A percentile compares a stretch with the other conserved stretches of the same genome.
These are phyloP conservation scores for Platyscapa corneri DNA, from an alignment of 1,140 invertebrate genomes.

Conservation along the genomic window DNA sequence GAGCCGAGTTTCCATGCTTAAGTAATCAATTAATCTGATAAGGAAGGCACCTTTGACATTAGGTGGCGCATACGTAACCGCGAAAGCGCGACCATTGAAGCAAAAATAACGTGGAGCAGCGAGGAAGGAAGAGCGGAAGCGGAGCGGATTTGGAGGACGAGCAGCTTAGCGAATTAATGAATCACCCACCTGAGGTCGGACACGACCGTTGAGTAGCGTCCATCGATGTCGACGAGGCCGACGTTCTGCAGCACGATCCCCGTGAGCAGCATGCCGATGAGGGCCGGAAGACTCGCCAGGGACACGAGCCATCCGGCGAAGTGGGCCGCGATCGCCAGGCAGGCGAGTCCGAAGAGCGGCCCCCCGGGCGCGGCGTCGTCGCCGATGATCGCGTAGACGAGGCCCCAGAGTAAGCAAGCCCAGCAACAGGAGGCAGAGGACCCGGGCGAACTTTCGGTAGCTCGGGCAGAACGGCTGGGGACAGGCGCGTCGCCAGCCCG, in stretches of 20 bases:
- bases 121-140: not conserved
- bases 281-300: constrained; percentile 86
- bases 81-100: no score
- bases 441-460: constrained; percentile 84
- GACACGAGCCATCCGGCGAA: constrained; percentile 87
- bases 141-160: not conserved
- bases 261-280: constrained; percentile 90
- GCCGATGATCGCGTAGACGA: constrained; percentile 83
- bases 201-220: constrained; percentile 77
- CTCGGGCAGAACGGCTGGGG: constrained; percentile 88
- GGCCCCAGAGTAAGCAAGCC: constrained; percentile 85
- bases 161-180: no score
- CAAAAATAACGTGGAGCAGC: no score
- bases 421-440: constrained; percentile 81
- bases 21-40: no score
- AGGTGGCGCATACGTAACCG: no score
- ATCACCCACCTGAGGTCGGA: constrained; percentile 78
- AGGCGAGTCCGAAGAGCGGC: constrained; percentile 85
- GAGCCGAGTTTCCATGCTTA: no score
- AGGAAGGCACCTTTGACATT: no score
- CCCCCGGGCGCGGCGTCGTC: constrained; percentile 85
- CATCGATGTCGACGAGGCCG: constrained; percentile 82
- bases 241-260: constrained; percentile 88
- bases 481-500: constrained; percentile 83
- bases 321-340: constrained; percentile 83